Percentiles rank a stretch among this genome's conserved stretches.
Conservation (phyloP, 1,140 invertebrate genomes). For the Lordiphosa stackelbergi region DNA sequence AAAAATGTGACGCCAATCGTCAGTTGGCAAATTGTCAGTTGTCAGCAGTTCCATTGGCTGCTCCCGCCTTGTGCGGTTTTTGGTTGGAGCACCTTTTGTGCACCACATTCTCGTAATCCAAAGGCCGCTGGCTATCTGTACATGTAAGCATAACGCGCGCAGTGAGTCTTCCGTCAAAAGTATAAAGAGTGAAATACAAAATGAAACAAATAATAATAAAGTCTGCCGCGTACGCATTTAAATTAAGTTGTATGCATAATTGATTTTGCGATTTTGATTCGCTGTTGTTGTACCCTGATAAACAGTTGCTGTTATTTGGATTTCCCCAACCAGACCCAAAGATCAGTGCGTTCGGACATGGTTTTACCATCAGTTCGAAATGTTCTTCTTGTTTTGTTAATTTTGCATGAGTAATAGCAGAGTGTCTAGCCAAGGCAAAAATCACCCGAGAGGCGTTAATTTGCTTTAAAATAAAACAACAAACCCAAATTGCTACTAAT, state of each 20-base stretch:
- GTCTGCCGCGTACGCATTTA: conserved; percentile 38
- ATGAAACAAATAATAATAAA: conserved; percentile 18
- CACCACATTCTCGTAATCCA: conserved; percentile 21
- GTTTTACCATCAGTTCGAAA: conserved; percentile 4
- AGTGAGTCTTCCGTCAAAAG: conserved; percentile 41
- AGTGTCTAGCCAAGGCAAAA: conserved; percentile 26
- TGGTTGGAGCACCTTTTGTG: conserved; percentile 11
- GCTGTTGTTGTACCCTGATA: conserved; percentile 26
- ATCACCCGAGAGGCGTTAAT: conserved; percentile 48
- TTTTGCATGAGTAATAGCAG: conserved; percentile 29
- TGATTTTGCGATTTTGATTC: conserved; percentile 54
- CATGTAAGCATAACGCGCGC: conserved; percentile 5
- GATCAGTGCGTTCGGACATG: conserved; percentile 14
- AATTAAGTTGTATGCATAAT: conserved; percentile 66
- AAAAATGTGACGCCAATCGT: conserved; percentile 69
- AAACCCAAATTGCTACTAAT: conserved; percentile 45
- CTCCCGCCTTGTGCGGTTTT: conserved; percentile 15
- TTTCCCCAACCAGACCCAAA: conserved; percentile 16
- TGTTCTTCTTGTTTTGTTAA: conserved; percentile 13
- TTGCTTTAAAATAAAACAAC: conserved; percentile 32
- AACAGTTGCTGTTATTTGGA: conserved; percentile 24
- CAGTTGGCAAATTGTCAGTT: conserved; percentile 20
- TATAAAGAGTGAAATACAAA: conserved; percentile 13
- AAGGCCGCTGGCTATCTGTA: conserved; percentile 9
- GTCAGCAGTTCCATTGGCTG: conserved; percentile 40